Evolutionary conservation across 53 echinoderm and acorn worm species (phyloP), one percentile per base, ranked within the genome.

Genomic region (Apostichopus leukothele): DNA sequence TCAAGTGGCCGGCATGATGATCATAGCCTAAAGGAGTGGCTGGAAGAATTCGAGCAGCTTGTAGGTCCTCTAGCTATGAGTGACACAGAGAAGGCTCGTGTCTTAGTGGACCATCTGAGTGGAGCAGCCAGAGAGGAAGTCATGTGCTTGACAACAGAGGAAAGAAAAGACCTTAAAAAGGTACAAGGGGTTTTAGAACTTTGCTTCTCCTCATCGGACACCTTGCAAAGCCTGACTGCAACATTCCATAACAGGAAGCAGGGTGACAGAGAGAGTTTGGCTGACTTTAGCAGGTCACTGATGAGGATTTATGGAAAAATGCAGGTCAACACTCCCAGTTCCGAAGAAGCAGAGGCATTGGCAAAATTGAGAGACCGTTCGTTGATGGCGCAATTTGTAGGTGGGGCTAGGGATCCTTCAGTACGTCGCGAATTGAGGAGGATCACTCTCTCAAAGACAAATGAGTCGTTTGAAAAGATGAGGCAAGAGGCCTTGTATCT

Each of bases 381-480:
- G 1, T 53, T 81, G 4, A 13, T 13, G 57, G 83, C 90, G 1
- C 88, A 89, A 81, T 93, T 93, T 60, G 86, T 78, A 10, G 85
- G 68, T 54, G 93, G 93, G 5, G 93, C 93, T 1, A 66, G 81
- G 1, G 90, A 93, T 51, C 80, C 67, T n/a, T 90, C 77, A 59
- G 93, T 93, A 1, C 74, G 74, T 51, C 90, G 83, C 13, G 92
- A 92, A 77, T 86, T 92, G 25, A 86, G 92, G 10, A 39, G 91
- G 25, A 91, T 88, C 13, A 10, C 67, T 7, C 77, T 90, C 0
- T 59, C 84, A 52, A 81, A 83, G 52, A 51, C 66, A 53, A 71
- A 78, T 14, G 77, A 78, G 14, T 71, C 26, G n/a, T 93, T 89
- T 59, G 84, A 84, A n/a, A 75, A 76, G 51, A 81, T 88, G 84